Percentiles rank a stretch among this genome's conserved stretches.
Evolutionary conservation across 2,888 invertebrate species (phyloP).

Genomic region (Diadegma fenestrale): DNA sequence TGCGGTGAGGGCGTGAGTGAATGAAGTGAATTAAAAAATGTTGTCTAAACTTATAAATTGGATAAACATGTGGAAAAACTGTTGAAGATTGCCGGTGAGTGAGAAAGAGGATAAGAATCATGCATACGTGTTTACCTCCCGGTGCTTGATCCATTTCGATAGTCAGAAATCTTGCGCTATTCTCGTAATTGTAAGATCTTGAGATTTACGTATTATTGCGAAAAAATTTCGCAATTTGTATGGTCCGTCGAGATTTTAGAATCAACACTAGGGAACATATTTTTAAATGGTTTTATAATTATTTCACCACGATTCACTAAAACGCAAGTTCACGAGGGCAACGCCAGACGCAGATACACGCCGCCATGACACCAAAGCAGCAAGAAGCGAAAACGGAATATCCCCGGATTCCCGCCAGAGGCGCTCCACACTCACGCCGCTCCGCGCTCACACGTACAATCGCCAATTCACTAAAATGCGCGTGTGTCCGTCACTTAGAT

Average conservation of each 20-base stretch:
- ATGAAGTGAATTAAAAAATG: neutral
- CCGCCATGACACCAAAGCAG: constrained; percentile 64
- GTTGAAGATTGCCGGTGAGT: constrained; percentile 20
- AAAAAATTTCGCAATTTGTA: constrained; percentile 58
- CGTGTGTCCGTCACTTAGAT: neutral
- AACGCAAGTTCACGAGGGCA: constrained; percentile 57
- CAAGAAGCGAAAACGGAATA: constrained; percentile 27
- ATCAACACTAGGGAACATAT: constrained; percentile 72
- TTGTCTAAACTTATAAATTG: neutral
- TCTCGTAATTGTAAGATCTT: constrained; percentile 12
- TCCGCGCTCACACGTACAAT: neutral
- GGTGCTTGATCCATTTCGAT: constrained; percentile 82
- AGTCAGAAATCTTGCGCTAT: constrained; percentile 18
- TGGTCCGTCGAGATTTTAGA: constrained; percentile 36
- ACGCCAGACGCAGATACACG: constrained; percentile 76
- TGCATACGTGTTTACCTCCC: constrained; percentile 77
- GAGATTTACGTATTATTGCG: constrained; percentile 44
- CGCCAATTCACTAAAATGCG: neutral
- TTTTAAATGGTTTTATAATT: constrained; percentile 44
- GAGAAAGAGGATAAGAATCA: constrained; percentile 42
- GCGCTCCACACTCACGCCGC: constrained; percentile 48
- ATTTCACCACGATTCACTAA: constrained; percentile 34
- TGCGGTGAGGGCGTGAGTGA: neutral
- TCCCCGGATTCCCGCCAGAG: constrained; percentile 55
- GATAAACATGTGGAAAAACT: neutral